phyloP scores from a whole-genome alignment of 2,888 invertebrate species.

The Calameuta pallipes region DNA sequence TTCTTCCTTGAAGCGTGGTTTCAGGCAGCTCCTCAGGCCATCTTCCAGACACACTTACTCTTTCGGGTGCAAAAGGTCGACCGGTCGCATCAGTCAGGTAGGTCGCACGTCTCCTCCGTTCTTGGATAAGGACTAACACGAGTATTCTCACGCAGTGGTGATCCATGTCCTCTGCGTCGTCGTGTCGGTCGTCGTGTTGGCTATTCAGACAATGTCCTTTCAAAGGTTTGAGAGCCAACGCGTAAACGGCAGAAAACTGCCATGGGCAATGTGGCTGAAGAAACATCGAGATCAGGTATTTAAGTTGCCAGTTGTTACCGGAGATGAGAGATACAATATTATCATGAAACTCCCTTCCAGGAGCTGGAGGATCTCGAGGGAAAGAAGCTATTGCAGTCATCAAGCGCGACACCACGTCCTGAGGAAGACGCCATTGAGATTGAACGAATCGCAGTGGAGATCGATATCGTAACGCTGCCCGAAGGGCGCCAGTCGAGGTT shows the following conservation, averaged over 20 bases:
- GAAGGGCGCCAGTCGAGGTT: too few species aligned
- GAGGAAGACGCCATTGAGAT: constrained; percentile 17
- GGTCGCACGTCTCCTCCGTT: constrained; percentile 10
- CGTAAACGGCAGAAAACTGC: constrained; percentile 77
- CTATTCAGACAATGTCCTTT: constrained; percentile 77
- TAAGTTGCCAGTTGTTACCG: constrained; percentile 6
- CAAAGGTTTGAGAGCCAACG: constrained; percentile 85
- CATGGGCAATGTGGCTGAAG: constrained; percentile 73
- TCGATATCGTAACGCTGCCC: constrained; percentile 17
- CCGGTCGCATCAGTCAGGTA: constrained; percentile 75
- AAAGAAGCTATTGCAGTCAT: constrained; percentile 46
- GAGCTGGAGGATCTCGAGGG: constrained; percentile 54
- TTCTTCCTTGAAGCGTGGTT: constrained; percentile 82
- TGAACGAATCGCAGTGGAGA: constrained; percentile 28
- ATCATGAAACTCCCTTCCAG: constrained; percentile 14
- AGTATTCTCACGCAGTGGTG: constrained; percentile 69
- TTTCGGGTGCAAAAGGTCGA: constrained; percentile 69
- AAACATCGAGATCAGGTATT: constrained; percentile 54
- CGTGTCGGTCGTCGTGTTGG: constrained; percentile 76
- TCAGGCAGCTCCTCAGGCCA: constrained; percentile 80
- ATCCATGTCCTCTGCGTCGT: constrained; percentile 76
- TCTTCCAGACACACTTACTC: constrained; percentile 76
- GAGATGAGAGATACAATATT: neutral
- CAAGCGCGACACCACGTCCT: constrained; percentile 1
- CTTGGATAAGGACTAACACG: constrained; percentile 7